Evolutionary conservation across 2,888 invertebrate genomes (phyloP), one percentile per base, ranked within the genome.

Genomic region (Tuta absoluta): DNA sequence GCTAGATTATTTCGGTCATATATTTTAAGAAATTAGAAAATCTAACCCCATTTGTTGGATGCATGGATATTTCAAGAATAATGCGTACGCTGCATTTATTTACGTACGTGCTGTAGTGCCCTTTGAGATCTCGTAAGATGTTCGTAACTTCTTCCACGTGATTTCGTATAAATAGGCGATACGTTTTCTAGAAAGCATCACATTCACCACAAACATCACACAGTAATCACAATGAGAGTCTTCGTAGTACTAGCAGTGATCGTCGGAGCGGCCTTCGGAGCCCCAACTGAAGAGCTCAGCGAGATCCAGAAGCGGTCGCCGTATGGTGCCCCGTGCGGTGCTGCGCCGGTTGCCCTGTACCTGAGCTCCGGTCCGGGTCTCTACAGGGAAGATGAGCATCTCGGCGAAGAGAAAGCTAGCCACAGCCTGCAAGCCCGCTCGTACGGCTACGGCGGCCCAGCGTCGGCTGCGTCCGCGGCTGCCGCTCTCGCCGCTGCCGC

Each of bases 161-260:
- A 11, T 51, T 51, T 51, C 51, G 23, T 51, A 51, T 51, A 51
- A 51, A 51, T 51, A 51, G 51, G 23, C 21, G 21, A 21, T 59
- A 12, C 12, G 23, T 1, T 56, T 28, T 33, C 41, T n/a, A 41
- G 14, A 10, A 49, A 49, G 19, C 21, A 49, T 49, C 49, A 49
- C 49, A 49, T 11, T 58, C 65, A 66, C 60, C 65, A 67, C 64
- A 67, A 38, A 67, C 60, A 65, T 60, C 64, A 49, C 49, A 67
- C 57, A 65, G 37, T 59, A 41, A 41, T 41, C 67, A 71, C 58
- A 62, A 75, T 77, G 77, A 75, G 72, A 66, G 61, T 67, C 11
- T 56, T 68, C 57, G 60, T 74, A 23, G 66, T 69, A 33, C 65
- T 75, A 41, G 66, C 66, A 3, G 63, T 70, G 7, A 38, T 71